Percentiles rank a stretch among this genome's conserved stretches.
These are phyloP conservation scores for Centrocercus urophasianus DNA, from an alignment of 2,113 vertebrate genomes.

Conservation along the genomic window DNA sequence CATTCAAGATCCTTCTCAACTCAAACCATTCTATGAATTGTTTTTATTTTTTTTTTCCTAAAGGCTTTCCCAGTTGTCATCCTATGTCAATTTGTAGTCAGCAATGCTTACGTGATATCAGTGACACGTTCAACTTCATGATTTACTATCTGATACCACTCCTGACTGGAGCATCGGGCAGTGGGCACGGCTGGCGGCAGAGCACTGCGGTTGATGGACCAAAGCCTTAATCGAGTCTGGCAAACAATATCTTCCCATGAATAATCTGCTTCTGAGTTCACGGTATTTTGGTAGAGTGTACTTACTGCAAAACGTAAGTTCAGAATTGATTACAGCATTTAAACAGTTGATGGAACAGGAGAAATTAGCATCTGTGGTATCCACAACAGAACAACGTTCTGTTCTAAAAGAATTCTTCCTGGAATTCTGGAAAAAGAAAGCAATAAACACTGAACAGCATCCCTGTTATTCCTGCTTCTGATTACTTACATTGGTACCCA, in stretches of 20 bases:
- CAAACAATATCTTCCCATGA: background rate
- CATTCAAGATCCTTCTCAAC: background rate
- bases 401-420: background rate
- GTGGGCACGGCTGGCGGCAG: background rate
- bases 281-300: background rate
- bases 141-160: background rate
- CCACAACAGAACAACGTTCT: background rate
- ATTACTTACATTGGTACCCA: constrained; percentile 2
- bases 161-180: background rate
- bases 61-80: background rate
- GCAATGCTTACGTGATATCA: background rate
- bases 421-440: background rate
- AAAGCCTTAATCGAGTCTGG: background rate
- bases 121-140: background rate
- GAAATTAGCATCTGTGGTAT: background rate
- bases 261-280: background rate
- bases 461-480: background rate
- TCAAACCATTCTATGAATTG: too few relatives aligned
- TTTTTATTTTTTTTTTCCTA: background rate
- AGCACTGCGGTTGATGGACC: background rate
- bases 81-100: background rate
- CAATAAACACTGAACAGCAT: background rate
- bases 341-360: background rate
- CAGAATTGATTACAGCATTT: background rate
- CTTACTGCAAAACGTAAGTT: background rate